Evolutionary conservation across 2,888 invertebrate species (phyloP).

Genomic region (Petrolisthes cinctipes): DNA sequence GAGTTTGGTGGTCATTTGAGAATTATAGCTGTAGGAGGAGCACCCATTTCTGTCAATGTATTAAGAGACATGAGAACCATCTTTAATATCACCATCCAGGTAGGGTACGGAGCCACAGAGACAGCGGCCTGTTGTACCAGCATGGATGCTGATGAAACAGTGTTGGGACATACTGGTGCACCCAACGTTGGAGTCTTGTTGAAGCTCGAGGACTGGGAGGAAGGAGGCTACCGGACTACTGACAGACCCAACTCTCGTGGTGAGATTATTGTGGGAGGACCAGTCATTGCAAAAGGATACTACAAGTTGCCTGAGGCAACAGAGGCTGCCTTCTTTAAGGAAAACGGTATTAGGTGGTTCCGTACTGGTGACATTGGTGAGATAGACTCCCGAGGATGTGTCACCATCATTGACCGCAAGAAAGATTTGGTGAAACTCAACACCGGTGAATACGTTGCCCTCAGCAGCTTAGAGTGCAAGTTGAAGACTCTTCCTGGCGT

Average conservation of each 20-base stretch:
- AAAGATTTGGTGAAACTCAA: conserved; percentile 98
- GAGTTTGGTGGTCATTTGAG: conserved; percentile 91
- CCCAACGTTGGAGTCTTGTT: conserved; percentile 88
- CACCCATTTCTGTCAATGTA: conserved; percentile 94
- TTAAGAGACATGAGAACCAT: conserved; percentile 93
- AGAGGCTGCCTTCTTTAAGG: conserved; percentile 57
- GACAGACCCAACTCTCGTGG: conserved; percentile 73
- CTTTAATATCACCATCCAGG: conserved; percentile 88
- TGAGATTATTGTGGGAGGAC: conserved; percentile 64
- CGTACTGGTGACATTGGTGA: conserved; percentile 66
- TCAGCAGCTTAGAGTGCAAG: conserved; percentile 96
- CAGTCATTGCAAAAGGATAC: conserved; percentile 64
- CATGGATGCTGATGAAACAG: conserved; percentile 74
- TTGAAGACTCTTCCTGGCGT: conserved; percentile 93
- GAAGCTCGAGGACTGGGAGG: conserved; percentile 91
- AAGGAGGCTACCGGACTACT: conserved; percentile 88
- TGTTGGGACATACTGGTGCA: conserved; percentile 88
- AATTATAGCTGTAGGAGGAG: conserved; percentile 92
- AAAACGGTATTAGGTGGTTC: conserved; percentile 65
- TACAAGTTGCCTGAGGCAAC: conserved; percentile 65
- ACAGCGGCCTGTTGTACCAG: conserved; percentile 88
- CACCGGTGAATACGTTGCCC: conserved; percentile 96
- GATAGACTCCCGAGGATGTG: conserved; percentile 62
- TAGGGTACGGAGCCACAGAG: conserved; percentile 98
- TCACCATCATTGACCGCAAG: conserved; percentile 79